These are phyloP conservation scores for Pipistrellus kuhlii DNA, from an alignment of 2,797 vertebrate species.

Conservation along the genomic window DNA sequence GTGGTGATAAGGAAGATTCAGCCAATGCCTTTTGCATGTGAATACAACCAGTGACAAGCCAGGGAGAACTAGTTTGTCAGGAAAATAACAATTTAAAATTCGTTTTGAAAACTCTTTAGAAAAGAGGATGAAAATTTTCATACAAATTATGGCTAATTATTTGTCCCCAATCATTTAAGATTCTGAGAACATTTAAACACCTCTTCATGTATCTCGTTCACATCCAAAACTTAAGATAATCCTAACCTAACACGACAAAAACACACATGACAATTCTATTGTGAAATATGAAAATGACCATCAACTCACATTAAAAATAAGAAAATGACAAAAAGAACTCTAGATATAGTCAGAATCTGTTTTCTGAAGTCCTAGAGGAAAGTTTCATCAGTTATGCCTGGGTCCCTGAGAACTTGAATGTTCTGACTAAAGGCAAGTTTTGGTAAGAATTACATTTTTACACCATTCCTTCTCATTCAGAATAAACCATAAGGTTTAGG, in stretches of 20 bases:
- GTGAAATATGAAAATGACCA: conserved; percentile 41
- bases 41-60: background rate
- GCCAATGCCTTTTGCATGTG: background rate
- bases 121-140: conserved; percentile 21
- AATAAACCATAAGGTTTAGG: conserved; percentile 50
- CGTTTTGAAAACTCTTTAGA: conserved; percentile 30
- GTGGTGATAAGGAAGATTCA: background rate
- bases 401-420: conserved; percentile 78
- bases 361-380: conserved; percentile 65
- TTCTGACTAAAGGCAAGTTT: conserved; percentile 76
- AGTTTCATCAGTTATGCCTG: conserved; percentile 52
- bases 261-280: background rate
- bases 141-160: conserved; percentile 30
- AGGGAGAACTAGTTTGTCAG: background rate
- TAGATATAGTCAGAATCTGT: conserved; percentile 38
- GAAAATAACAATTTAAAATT: conserved; percentile 26
- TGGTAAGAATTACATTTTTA: conserved; percentile 61
- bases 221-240: conserved; percentile 38
- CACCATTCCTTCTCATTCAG: conserved; percentile 14
- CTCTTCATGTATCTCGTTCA: background rate
- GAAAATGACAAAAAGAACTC: conserved; percentile 18
- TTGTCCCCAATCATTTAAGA: conserved; percentile 15
- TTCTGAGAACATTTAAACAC: conserved; percentile 19
- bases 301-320: conserved; percentile 31
- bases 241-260: background rate